These are phyloP conservation scores for Hafferia zeledoni DNA, from an alignment of 2,797 vertebrate species.

Conservation along the genomic window DNA sequence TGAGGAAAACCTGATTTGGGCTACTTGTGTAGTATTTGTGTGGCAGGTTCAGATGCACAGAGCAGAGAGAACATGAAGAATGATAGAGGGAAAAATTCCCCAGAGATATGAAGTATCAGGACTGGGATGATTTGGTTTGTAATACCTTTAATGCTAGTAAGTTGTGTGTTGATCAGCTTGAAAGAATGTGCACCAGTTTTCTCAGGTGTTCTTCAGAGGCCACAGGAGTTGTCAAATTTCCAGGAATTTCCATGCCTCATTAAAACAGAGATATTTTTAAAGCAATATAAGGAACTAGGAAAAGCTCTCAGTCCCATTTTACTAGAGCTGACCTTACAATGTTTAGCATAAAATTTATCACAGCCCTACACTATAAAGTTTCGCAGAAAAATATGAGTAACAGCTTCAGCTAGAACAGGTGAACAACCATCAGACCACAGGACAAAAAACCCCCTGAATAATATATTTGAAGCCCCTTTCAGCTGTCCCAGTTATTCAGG, in stretches of 20 bases:
- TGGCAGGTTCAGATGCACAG: neutral
- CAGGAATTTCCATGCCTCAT: neutral
- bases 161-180: neutral
- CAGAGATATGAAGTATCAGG: neutral
- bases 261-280: neutral
- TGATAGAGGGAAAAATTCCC: neutral
- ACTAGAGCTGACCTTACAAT: neutral
- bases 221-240: neutral
- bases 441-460: neutral
- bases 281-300: neutral
- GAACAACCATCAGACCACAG: neutral
- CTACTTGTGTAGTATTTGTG: neutral
- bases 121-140: neutral
- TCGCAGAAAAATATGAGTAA: neutral
- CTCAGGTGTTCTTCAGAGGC: neutral
- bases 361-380: neutral
- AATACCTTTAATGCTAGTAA: neutral
- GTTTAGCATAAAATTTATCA: neutral
- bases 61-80: neutral
- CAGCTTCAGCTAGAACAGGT: neutral
- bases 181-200: neutral
- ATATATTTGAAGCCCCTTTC: neutral
- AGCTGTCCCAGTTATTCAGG: neutral
- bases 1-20: neutral
- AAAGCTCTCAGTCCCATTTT: neutral